Base-by-base conservation (phyloP, 2,888 invertebrate genomes). In the Agrotis clavis region DNA sequence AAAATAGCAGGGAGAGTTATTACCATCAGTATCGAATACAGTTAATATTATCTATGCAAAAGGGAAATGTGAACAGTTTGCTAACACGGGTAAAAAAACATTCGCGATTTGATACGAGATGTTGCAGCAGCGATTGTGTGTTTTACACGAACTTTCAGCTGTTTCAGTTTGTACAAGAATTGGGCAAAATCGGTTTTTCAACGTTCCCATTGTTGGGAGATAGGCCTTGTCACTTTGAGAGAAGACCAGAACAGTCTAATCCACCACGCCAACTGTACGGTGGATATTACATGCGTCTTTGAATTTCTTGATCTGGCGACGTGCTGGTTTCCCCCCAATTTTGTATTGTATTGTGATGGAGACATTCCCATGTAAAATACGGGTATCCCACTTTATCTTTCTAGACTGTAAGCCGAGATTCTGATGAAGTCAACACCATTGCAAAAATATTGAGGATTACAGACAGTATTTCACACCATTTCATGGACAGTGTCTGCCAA, bases 31-130 rank as follows among this genome's bases (percentile, higher is more conserved):
- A 81, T 77, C 84, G 30, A 67, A 80, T 72, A 77, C 72, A 51
- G 59, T 60, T 71, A 79, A 78, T 78, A 77, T 90, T 89, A n/a
- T n/a, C n/a, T n/a, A 89, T 83, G 87, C 82, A 89, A 90, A 89
- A 78, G 86, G 88, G 84, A 88, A 88, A 85, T 75, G 80, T 79
- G 79, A 77, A 84, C 81, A 60, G 69, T 67, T 77, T 77, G 79
- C 82, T 66, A 57, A 56, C 66, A 71, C 21, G 59, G 14, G 50
- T 41, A 78, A 81, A 81, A 81, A 79, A 74, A 68, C 62, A 79
- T 53, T 68, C 61, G 64, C 65, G 73, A 69, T 79, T 81, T 60
- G 83, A 85, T 74, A 82, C 74, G 63, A 45, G 47, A 61, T 35
- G 35, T 74, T 81, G 71, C 71, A 48, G 70, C 76, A 79, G 54